phyloP scores from a whole-genome alignment of 2,797 vertebrate genomes.

The Meda fulgida region DNA sequence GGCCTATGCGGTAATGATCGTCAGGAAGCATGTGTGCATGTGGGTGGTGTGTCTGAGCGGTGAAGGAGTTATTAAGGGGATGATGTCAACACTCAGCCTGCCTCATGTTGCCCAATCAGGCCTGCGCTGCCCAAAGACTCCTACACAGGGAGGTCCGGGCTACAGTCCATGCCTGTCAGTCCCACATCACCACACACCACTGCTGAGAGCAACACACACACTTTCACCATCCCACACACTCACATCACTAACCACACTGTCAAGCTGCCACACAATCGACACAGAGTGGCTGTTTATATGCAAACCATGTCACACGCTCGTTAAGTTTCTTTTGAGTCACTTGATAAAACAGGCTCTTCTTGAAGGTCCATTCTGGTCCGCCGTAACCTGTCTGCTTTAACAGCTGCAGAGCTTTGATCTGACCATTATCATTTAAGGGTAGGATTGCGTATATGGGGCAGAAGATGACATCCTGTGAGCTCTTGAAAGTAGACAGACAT shows the following conservation, averaged over 20 bases:
- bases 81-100: constrained; percentile 59
- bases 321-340: constrained; percentile 43
- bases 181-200: constrained; percentile 52
- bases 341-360: background rate
- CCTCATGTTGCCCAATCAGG: constrained; percentile 56
- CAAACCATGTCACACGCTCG: constrained; percentile 22
- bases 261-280: constrained; percentile 33
- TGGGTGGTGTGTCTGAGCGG: constrained; percentile 32
- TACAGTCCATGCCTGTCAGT: constrained; percentile 60
- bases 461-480: constrained; percentile 7
- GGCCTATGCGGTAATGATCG: constrained; percentile 47
- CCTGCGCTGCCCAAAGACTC: constrained; percentile 47
- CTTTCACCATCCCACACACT: constrained; percentile 1
- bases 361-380: background rate
- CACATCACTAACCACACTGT: constrained; percentile 39
- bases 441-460: constrained; percentile 3
- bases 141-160: constrained; percentile 62
- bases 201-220: constrained; percentile 15
- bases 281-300: constrained; percentile 45
- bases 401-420: constrained; percentile 9
- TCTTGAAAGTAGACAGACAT: constrained; percentile 15
- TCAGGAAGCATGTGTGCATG: constrained; percentile 32
- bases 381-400: background rate
- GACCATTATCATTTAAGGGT: constrained; percentile 14
- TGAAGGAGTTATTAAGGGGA: constrained; percentile 52